Evolutionary conservation across 2,888 invertebrate species (phyloP).

Genomic region (Heliconius erato): DNA sequence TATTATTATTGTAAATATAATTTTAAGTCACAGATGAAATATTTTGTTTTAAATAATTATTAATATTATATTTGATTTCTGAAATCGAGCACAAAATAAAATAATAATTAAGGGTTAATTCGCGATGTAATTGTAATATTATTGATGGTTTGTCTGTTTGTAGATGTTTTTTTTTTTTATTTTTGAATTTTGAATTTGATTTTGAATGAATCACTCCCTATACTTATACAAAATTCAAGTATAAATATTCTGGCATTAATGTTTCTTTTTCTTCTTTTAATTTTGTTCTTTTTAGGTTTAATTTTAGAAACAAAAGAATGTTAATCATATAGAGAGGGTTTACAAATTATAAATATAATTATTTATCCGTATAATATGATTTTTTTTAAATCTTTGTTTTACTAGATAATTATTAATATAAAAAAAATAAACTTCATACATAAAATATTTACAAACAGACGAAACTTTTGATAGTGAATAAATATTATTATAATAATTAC

Average conservation of each 20-base stretch:
- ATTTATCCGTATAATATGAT: no score
- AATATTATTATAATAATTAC: background rate
- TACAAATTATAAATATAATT: no score
- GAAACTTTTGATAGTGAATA: background rate
- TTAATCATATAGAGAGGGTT: no score
- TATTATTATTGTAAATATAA: constrained; percentile 9
- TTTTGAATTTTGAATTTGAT: background rate
- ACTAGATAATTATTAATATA: no score
- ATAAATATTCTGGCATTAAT: no score
- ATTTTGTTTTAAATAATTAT: background rate
- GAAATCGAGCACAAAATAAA: constrained; percentile 26
- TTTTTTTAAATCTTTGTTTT: no score
- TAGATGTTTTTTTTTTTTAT: background rate
- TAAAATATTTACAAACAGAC: background rate
- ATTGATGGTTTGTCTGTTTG: constrained; percentile 5
- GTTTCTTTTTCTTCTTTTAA: no score
- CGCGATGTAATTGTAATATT: background rate
- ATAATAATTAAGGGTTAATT: constrained; percentile 7
- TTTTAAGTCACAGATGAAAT: background rate
- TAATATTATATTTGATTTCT: constrained; percentile 10
- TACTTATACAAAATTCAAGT: no score
- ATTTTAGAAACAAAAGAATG: no score
- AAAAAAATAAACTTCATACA: background rate
- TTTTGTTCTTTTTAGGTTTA: no score
- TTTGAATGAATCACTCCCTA: no score